Conservation (phyloP, 2,888 invertebrate species). For the Orthonychiurus folsomi region DNA sequence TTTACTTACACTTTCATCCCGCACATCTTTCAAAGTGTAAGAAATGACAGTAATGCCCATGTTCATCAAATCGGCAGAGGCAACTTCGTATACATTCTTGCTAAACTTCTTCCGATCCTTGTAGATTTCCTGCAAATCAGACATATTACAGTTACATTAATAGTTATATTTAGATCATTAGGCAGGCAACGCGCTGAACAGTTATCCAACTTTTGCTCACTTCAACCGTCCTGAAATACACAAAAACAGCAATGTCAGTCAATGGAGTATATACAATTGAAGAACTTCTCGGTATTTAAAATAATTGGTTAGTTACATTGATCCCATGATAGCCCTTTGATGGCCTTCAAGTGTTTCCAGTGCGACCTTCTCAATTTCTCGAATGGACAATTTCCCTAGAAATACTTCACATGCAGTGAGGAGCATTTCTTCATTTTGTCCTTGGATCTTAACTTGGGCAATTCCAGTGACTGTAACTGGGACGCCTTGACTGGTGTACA, state of each 20-base stretch:
- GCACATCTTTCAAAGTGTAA: conserved; percentile 85
- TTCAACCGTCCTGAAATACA: neutral
- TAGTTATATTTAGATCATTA: no score
- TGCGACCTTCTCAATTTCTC: conserved; percentile 63
- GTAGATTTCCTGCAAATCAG: conserved; percentile 63
- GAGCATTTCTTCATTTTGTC: conserved; percentile 80
- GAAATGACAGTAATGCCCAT: conserved; percentile 95
- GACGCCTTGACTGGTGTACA: conserved; percentile 78
- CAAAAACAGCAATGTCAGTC: neutral
- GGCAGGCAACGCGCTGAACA: no score
- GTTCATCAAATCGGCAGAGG: conserved; percentile 86
- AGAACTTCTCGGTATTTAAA: no score
- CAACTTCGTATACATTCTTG: conserved; percentile 88
- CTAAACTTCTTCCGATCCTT: conserved; percentile 93
- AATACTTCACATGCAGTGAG: conserved; percentile 89
- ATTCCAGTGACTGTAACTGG: conserved; percentile 96
- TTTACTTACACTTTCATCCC: conserved; percentile 80
- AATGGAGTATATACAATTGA: no score
- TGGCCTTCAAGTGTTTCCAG: conserved; percentile 86
- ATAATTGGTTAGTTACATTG: conserved; percentile 94
- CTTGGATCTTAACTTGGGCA: conserved; percentile 87
- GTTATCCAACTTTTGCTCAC: no score
- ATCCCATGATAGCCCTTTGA: conserved; percentile 91
- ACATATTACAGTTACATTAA: conserved; percentile 7
- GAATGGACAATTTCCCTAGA: conserved; percentile 57